Conservation (phyloP, 2,113 vertebrate genomes). For the Okapia johnstoni region DNA sequence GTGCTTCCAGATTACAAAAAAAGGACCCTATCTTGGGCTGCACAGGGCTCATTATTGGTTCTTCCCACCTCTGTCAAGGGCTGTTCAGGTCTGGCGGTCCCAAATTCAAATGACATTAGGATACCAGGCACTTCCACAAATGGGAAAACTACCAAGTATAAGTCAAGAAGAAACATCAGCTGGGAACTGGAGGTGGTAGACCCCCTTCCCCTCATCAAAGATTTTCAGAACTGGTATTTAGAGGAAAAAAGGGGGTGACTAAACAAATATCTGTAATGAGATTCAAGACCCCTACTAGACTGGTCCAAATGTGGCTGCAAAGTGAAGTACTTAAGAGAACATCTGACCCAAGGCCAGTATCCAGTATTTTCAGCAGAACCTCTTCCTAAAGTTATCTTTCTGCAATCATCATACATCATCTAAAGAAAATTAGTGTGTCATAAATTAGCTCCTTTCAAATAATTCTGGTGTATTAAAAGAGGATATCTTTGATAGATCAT, state of each 20-base stretch:
- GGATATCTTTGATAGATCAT: not conserved
- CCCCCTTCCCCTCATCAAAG: not conserved
- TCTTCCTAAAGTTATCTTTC: not conserved
- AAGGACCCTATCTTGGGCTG: not conserved
- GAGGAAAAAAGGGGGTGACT: no score
- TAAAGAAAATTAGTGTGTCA: not conserved
- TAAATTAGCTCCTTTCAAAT: not conserved
- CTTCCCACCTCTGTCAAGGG: not conserved
- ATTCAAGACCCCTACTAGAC: not conserved
- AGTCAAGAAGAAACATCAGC: not conserved
- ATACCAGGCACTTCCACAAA: not conserved
- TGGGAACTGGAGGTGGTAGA: not conserved
- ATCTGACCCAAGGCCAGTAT: not conserved
- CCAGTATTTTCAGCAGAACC: not conserved
- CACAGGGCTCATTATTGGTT: not conserved
- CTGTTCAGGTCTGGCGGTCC: not conserved
- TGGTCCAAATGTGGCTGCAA: not conserved
- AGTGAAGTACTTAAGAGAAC: not conserved
- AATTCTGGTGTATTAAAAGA: not conserved
- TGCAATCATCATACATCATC: not conserved
- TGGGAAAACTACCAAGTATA: not conserved
- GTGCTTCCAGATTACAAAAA: not conserved
- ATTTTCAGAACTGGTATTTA: not conserved
- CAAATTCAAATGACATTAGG: not conserved
- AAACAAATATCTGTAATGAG: not conserved